A percentile compares a stretch with the other conserved stretches of the same genome.
Evolutionary conservation across 2,888 invertebrate species (phyloP).

Genomic region (Lasioglossum zephyrum): DNA sequence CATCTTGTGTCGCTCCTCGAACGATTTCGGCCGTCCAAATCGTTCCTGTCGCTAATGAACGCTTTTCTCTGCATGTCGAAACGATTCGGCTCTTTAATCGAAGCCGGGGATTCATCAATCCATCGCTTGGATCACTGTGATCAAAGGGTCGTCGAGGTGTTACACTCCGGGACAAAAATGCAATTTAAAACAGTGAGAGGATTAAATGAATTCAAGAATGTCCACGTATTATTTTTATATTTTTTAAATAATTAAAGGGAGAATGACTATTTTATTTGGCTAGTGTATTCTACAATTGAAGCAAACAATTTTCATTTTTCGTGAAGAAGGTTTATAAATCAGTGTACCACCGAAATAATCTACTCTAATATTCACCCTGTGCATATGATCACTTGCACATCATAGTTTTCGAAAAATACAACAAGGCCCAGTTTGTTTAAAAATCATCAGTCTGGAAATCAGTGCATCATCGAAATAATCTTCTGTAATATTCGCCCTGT

Average conservation of each 20-base stretch:
- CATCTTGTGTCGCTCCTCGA: neutral
- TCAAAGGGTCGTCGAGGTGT: constrained; percentile 17
- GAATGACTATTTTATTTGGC: neutral
- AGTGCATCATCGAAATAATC: too few relatives aligned
- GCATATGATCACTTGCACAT: too few relatives aligned
- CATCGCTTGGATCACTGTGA: constrained; percentile 44
- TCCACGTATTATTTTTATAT: neutral
- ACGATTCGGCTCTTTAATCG: constrained; percentile 15
- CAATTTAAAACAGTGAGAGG: neutral
- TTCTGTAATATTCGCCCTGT: too few relatives aligned
- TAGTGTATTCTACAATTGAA: neutral
- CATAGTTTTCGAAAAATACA: too few relatives aligned
- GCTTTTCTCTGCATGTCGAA: neutral
- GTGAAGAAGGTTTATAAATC: neutral
- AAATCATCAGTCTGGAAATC: too few relatives aligned
- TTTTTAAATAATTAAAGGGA: too few relatives aligned
- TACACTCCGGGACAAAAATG: constrained; percentile 16
- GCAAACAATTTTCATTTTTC: neutral
- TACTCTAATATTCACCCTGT: too few relatives aligned
- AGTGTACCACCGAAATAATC: too few relatives aligned
- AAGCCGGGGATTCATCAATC: neutral
- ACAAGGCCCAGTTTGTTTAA: too few relatives aligned
- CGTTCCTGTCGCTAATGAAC: constrained; percentile 33
- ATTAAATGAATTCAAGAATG: neutral
- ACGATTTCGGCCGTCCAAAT: neutral